A percentile compares a stretch with the other conserved stretches of the same genome.
Conservation (phyloP, 2,888 invertebrate species). For the Oasisia sp. region DNA sequence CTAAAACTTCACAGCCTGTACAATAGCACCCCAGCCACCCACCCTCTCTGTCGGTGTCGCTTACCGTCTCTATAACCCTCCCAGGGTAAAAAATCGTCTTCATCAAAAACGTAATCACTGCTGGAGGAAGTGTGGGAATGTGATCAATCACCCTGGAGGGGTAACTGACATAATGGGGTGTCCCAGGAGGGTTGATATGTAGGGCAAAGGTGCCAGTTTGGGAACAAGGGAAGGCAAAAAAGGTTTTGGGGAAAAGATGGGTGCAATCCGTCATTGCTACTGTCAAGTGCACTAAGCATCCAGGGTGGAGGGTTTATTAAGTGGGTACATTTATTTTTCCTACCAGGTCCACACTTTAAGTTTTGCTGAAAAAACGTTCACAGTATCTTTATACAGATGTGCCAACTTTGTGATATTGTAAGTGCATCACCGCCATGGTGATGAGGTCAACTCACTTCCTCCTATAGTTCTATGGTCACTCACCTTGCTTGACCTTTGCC, state of each 20-base stretch:
- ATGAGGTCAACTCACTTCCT: too few relatives aligned
- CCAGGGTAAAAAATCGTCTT: background rate
- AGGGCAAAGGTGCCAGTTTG: background rate
- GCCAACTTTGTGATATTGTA: too few relatives aligned
- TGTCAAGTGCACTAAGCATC: background rate
- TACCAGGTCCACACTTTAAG: too few relatives aligned
- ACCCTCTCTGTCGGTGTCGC: background rate
- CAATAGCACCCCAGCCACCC: background rate
- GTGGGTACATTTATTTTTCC: too few relatives aligned
- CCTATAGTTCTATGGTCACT: too few relatives aligned
- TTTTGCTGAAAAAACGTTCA: too few relatives aligned
- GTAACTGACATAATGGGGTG: conserved; percentile 14
- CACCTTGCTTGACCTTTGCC: too few relatives aligned
- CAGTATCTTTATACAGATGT: too few relatives aligned
- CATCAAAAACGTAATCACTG: background rate
- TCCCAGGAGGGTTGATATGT: background rate
- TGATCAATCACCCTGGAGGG: background rate
- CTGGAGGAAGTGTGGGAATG: background rate
- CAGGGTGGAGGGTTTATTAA: background rate
- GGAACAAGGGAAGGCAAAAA: background rate
- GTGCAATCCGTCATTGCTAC: background rate
- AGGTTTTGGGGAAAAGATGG: background rate
- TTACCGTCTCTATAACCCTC: background rate
- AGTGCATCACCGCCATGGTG: too few relatives aligned
- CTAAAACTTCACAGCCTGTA: background rate